phyloP scores from a whole-genome alignment of 2,888 invertebrate genomes.

The Drosophila monieri region DNA sequence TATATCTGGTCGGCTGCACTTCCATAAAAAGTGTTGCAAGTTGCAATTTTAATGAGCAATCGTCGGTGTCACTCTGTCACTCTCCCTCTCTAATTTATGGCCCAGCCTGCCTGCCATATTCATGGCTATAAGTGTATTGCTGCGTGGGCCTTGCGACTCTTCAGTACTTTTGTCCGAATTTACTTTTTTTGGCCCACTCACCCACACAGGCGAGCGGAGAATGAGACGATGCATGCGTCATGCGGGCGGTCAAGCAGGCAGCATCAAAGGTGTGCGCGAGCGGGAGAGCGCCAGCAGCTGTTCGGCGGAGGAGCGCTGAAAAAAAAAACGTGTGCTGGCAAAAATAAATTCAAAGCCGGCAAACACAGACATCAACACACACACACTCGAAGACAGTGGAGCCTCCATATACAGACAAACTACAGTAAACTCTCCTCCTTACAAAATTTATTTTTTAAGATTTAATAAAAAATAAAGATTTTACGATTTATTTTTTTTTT shows the following conservation, averaged over 20 bases:
- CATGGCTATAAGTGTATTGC: slow-evolving; percentile 46
- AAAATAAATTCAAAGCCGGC: slow-evolving; percentile 72
- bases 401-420: no score
- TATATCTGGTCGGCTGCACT: slow-evolving; percentile 63
- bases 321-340: slow-evolving; percentile 50
- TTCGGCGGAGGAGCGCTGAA: slow-evolving; percentile 31
- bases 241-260: slow-evolving; percentile 62
- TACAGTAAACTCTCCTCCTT: no score
- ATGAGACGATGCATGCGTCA: slow-evolving; percentile 59
- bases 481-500: no score
- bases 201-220: slow-evolving; percentile 14
- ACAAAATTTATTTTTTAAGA: no score
- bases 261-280: slow-evolving; percentile 59
- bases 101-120: background rate
- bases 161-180: slow-evolving; percentile 39
- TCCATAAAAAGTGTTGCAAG: slow-evolving; percentile 71
- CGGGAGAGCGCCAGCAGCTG: slow-evolving; percentile 54
- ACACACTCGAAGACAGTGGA: slow-evolving; percentile 24
- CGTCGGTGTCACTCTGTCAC: slow-evolving; percentile 3
- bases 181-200: slow-evolving; percentile 43
- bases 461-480: no score
- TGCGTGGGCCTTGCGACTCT: slow-evolving; percentile 69
- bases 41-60: slow-evolving; percentile 52
- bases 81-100: slow-evolving; percentile 35
- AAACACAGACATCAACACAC: slow-evolving; percentile 46